These are phyloP conservation scores for Sorex araneus DNA, from an alignment of 2,113 vertebrate genomes.

Conservation along the genomic window DNA sequence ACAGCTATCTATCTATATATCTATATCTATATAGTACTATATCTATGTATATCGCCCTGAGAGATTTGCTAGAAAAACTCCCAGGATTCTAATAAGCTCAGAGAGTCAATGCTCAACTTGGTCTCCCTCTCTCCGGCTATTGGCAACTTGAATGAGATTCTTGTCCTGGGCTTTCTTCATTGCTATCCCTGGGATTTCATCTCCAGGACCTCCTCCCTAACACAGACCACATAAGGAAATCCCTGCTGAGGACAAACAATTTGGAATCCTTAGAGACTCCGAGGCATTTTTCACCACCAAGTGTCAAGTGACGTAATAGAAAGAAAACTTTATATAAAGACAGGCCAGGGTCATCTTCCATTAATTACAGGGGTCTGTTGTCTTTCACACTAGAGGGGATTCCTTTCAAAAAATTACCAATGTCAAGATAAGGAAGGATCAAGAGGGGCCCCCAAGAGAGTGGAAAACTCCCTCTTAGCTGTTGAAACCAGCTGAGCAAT, in stretches of 20 bases:
- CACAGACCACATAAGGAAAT: slow-evolving; percentile 2
- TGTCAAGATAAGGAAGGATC: neutral
- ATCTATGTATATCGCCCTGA: no score
- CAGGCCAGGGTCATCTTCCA: neutral
- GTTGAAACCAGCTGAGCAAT: slow-evolving; percentile 8
- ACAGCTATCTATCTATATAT: no score
- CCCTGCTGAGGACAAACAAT: neutral
- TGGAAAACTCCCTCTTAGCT: slow-evolving; percentile 22
- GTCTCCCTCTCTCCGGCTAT: neutral
- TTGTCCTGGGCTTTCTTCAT: neutral
- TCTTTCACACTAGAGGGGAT: slow-evolving; percentile 6
- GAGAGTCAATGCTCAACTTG: neutral
- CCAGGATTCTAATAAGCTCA: neutral
- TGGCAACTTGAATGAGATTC: neutral
- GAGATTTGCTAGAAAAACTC: neutral
- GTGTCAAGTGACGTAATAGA: neutral
- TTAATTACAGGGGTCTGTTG: neutral
- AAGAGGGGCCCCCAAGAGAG: neutral
- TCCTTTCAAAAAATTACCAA: slow-evolving; percentile 27
- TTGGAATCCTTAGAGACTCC: slow-evolving; percentile 1
- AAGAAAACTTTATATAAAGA: neutral
- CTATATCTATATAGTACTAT: no score
- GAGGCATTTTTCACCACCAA: slow-evolving; percentile 16
- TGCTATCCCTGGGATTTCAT: neutral
- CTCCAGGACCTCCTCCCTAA: neutral